Evolutionary conservation across 30 jellyfish, hydroid and myxozoan species (phyloP), one percentile per base, ranked within the genome.

Genomic region (Turritopsis dohrnii): DNA sequence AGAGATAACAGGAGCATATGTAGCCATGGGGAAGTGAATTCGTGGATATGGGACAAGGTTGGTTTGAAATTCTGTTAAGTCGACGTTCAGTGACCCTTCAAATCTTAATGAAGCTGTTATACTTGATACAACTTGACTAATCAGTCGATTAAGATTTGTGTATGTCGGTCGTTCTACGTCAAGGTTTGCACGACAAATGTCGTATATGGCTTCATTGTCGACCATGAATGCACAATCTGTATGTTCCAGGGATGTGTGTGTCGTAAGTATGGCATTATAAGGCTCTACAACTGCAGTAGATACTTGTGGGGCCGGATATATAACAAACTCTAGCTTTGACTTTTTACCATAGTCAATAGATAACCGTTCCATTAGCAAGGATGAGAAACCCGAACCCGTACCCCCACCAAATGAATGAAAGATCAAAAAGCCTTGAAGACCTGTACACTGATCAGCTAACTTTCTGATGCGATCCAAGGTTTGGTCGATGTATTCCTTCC

Each of bases 21-120:
- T 79, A n/a, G 82, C 86, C 82, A 79, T 22, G 41, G 86, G 86
- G 86, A 79, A 79, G 52, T 79, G 83, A 75, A 75, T 75, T n/a
- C 83, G 65, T 23, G 83, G 83, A 75, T 75, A 79, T 27, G 86
- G 86, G 18, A 79, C 86, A 26, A 79, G 52, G 84, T 79, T 79
- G 52, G 86, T 79, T 52, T 79, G 86, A 25, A 79, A 60, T 28
- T 79, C 86, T n/a, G 80, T 79, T 21, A 79, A 28, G 21, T 79
- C 86, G 82, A 79, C 86, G 28, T 79, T 79, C 16, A 79, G 21
- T 18, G 86, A 26, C 26, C 86, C 86, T 3, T 79, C 86, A 28
- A 79, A 79, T 79, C 86, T 28, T 80, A 79, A 28, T 29, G 86
- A 79, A 19, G 83, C 83, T 3, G 83, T 75, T 27, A 79, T 79